Evolutionary conservation across 2,888 invertebrate species (phyloP).

Genomic region (Yponomeuta plumbellus): DNA sequence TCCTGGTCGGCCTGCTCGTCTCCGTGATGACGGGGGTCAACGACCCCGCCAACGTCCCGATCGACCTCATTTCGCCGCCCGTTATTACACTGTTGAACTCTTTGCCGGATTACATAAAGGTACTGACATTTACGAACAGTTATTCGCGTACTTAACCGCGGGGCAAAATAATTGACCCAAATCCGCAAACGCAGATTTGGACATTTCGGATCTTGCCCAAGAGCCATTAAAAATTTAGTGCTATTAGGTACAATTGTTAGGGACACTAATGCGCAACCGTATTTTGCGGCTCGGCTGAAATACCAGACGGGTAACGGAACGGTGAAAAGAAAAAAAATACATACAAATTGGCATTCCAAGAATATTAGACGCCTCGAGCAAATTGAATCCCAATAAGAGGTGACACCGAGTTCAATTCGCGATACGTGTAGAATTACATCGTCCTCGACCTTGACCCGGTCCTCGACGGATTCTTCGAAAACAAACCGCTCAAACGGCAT

Average conservation of each 20-base stretch:
- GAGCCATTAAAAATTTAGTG: not conserved
- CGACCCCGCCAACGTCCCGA: conserved; percentile 78
- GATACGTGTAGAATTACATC: not conserved
- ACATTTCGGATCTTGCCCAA: not conserved
- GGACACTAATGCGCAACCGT: not conserved
- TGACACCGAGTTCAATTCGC: not conserved
- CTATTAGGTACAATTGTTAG: not conserved
- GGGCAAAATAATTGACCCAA: conserved; percentile 1
- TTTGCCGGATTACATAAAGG: conserved; percentile 66
- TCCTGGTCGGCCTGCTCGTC: conserved; percentile 82
- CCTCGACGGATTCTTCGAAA: not conserved
- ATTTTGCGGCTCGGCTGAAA: not conserved
- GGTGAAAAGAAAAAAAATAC: not conserved
- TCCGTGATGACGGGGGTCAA: conserved; percentile 82
- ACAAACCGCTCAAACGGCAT: not conserved
- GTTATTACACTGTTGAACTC: conserved; percentile 73
- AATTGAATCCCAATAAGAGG: not conserved
- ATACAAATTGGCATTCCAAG: not conserved
- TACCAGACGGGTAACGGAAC: not conserved
- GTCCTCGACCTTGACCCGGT: not conserved
- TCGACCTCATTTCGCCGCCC: conserved; percentile 82
- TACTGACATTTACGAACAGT: conserved; percentile 27
- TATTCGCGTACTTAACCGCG: conserved; percentile 3
- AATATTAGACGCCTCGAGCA: not conserved
- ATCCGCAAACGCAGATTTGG: not conserved